A percentile compares a stretch with the other conserved stretches of the same genome.
phyloP scores from a whole-genome alignment of 2,888 invertebrate species.

The Perdita meconis region DNA sequence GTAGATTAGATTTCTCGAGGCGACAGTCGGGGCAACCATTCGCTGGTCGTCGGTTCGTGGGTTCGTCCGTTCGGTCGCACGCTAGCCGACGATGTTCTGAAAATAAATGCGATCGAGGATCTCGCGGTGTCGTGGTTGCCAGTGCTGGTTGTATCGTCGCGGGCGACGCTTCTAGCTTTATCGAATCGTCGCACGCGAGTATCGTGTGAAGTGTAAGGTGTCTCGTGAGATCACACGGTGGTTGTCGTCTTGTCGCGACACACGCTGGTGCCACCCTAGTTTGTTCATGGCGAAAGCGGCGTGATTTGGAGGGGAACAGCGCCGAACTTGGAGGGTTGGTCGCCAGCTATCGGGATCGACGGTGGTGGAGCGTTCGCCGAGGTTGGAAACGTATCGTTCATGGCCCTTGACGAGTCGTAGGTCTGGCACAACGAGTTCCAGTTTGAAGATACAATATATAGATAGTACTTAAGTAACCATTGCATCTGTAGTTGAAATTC shows the following conservation, averaged over 20 bases:
- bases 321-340: too few relatives aligned
- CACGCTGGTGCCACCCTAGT: not conserved
- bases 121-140: conserved; percentile 48
- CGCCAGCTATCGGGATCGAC: too few relatives aligned
- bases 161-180: conserved; percentile 33
- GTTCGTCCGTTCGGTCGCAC: conserved; percentile 20
- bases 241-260: conserved; percentile 4
- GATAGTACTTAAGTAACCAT: too few relatives aligned
- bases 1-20: conserved; percentile 69
- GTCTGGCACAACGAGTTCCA: too few relatives aligned
- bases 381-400: too few relatives aligned
- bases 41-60: conserved; percentile 33
- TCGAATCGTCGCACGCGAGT: conserved; percentile 8
- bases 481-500: too few relatives aligned
- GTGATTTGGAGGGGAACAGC: too few relatives aligned
- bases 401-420: not conserved
- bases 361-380: too few relatives aligned
- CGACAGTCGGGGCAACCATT: conserved; percentile 9
- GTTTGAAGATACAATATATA: too few relatives aligned
- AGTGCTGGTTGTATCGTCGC: conserved; percentile 49
- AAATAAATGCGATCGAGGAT: conserved; percentile 68
- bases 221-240: too few relatives aligned
- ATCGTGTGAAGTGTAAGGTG: not conserved
- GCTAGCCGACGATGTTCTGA: conserved; percentile 53
- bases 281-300: too few relatives aligned